Evolutionary conservation across 2,888 invertebrate genomes (phyloP).

Genomic region (Glaucopsyche alexis): DNA sequence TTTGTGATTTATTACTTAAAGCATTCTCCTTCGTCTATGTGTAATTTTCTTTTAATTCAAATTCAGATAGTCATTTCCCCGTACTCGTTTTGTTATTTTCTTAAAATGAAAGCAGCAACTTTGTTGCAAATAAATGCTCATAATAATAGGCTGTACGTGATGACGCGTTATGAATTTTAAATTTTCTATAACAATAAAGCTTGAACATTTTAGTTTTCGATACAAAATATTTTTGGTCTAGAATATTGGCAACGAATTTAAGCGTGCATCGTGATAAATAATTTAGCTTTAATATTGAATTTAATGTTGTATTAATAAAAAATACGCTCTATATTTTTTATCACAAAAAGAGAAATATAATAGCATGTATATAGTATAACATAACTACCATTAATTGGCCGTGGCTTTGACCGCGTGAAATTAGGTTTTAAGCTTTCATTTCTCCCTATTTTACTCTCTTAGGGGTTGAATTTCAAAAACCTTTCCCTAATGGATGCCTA

Average conservation of each 20-base stretch:
- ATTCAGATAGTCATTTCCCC: neutral
- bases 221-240: constrained; percentile 6
- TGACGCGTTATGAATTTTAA: neutral
- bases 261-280: neutral
- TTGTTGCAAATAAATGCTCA: constrained; percentile 1
- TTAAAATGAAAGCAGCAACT: neutral
- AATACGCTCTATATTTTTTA: too few relatives aligned
- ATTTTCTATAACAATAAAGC: constrained; percentile 14
- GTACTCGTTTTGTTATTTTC: neutral
- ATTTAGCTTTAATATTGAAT: neutral
- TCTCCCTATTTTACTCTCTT: too few relatives aligned
- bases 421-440: too few relatives aligned
- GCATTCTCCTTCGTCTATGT: neutral
- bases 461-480: too few relatives aligned
- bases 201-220: constrained; percentile 4
- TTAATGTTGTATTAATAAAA: too few relatives aligned
- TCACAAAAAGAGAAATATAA: too few relatives aligned
- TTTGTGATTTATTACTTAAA: too few relatives aligned
- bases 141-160: constrained; percentile 17
- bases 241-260: constrained; percentile 10
- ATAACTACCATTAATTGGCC: too few relatives aligned
- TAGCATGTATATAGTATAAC: too few relatives aligned
- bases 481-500: too few relatives aligned
- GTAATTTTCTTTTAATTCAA: neutral
- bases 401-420: too few relatives aligned